These are phyloP conservation scores for Epinotia brunnichana DNA, from an alignment of 2,888 invertebrate species.

Conservation along the genomic window DNA sequence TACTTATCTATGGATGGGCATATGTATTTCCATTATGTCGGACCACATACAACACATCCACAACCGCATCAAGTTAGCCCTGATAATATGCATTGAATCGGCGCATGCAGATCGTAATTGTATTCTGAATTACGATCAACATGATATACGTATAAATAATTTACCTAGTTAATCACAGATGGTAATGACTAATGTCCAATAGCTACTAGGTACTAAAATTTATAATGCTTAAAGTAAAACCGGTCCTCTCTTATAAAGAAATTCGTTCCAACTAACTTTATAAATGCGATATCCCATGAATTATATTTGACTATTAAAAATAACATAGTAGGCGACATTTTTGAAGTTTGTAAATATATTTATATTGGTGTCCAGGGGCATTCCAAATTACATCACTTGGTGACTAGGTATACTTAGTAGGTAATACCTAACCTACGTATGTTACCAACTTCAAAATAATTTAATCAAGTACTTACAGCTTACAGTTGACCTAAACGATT, in stretches of 20 bases:
- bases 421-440: not conserved
- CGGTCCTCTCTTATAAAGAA: too few relatives aligned
- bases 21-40: not conserved
- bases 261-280: too few relatives aligned
- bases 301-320: too few relatives aligned
- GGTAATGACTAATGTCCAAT: too few relatives aligned
- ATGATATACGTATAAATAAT: not conserved
- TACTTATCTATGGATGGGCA: too few relatives aligned
- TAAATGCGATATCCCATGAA: too few relatives aligned
- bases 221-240: too few relatives aligned
- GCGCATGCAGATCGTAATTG: not conserved
- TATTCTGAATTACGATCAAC: not conserved
- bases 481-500: slow-evolving; percentile 34
- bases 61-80: too few relatives aligned
- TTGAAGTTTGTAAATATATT: not conserved
- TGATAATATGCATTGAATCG: not conserved
- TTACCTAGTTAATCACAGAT: too few relatives aligned
- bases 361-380: not conserved
- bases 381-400: not conserved
- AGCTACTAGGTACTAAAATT: too few relatives aligned
- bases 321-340: too few relatives aligned
- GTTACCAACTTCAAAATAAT: not conserved
- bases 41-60: too few relatives aligned
- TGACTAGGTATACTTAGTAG: not conserved
- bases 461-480: slow-evolving; percentile 10